Conservation (phyloP, 2,113 vertebrate species). For the Hystrix cristata region DNA sequence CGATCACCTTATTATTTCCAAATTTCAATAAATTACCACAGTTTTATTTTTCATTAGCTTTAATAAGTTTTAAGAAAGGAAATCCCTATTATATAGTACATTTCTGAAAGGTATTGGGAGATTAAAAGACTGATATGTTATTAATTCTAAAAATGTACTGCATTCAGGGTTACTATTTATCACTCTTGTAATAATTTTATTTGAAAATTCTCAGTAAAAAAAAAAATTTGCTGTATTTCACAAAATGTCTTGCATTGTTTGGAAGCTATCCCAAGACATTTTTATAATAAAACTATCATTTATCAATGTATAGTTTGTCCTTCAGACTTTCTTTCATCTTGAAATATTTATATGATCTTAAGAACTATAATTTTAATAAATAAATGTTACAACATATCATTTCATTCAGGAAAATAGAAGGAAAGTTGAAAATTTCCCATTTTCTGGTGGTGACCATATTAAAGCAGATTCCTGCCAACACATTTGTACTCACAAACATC, state of each 20-base stretch:
- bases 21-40: not conserved
- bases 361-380: not conserved
- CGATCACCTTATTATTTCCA: not conserved
- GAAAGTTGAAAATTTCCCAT: not conserved
- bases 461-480: not conserved
- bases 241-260: not conserved
- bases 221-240: not conserved
- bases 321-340: not conserved
- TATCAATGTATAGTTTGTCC: not conserved
- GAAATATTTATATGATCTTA: not conserved
- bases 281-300: slow-evolving; percentile 15
- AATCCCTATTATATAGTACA: not conserved
- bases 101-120: not conserved
- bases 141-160: not conserved
- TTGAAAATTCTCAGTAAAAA: not conserved
- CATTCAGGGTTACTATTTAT: not conserved
- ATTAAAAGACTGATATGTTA: not conserved
- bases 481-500: not conserved
- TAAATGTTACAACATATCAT: not conserved
- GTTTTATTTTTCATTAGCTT: not conserved
- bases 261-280: not conserved
- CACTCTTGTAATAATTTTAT: not conserved
- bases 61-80: not conserved
- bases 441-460: not conserved
- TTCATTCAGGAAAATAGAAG: not conserved